Evolutionary conservation across 1,140 invertebrate genomes (phyloP).

Genomic region (Drosophila mojavensis): DNA sequence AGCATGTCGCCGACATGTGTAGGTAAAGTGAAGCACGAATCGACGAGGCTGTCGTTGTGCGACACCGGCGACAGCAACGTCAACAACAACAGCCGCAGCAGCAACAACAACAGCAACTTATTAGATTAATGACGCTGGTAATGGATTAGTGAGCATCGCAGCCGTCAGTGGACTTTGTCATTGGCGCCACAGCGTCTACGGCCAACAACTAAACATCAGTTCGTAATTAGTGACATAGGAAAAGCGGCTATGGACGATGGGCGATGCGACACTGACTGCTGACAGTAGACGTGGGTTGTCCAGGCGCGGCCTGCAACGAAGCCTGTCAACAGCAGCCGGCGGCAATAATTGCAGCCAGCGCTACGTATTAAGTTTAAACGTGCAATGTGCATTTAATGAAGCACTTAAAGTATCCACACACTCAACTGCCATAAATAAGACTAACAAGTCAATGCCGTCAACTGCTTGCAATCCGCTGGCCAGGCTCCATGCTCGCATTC

Average conservation of each 20-base stretch:
- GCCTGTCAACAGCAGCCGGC: constrained; percentile 33
- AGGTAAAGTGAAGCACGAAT: constrained; percentile 59
- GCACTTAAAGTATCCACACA: constrained; percentile 44
- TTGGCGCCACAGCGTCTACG: constrained; percentile 63
- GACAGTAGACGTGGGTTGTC: constrained; percentile 11
- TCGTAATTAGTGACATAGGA: constrained; percentile 75
- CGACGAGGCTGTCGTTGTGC: constrained; percentile 43
- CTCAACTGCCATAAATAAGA: constrained; percentile 16
- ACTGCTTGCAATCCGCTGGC: constrained; percentile 33
- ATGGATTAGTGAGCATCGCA: constrained; percentile 75
- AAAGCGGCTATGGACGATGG: constrained; percentile 16
- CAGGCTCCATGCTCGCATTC: constrained; percentile 44
- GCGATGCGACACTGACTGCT: background rate
- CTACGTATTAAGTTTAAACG: constrained; percentile 29
- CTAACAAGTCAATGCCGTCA: constrained; percentile 20
- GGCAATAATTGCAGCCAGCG: constrained; percentile 30
- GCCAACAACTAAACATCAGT: constrained; percentile 60
- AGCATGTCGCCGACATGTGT: constrained; percentile 62
- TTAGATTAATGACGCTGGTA: constrained; percentile 81
- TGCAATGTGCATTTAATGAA: constrained; percentile 53
- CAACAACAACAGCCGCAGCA: constrained; percentile 22
- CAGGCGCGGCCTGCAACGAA: constrained; percentile 3
- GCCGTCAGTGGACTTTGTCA: constrained; percentile 58
- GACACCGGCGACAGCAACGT: constrained; percentile 18
- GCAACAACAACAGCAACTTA: constrained; percentile 58